phyloP scores from a whole-genome alignment of 2,888 invertebrate genomes.

The Diplolepis rosae region DNA sequence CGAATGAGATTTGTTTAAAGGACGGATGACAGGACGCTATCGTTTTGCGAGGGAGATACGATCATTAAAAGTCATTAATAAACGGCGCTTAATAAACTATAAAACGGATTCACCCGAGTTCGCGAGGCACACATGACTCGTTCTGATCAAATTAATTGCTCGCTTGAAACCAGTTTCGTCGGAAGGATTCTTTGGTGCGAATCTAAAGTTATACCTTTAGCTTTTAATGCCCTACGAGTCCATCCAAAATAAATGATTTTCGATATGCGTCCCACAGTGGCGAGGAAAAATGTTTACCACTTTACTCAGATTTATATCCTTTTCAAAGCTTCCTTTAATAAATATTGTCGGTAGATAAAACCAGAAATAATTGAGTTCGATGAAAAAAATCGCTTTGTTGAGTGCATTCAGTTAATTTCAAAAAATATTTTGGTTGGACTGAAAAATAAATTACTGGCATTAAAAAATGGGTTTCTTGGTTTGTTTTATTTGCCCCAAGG shows the following conservation, averaged over 20 bases:
- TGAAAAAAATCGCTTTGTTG: no score
- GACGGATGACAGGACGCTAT: not conserved
- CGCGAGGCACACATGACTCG: constrained; percentile 41
- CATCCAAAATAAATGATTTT: constrained; percentile 23
- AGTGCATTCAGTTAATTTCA: no score
- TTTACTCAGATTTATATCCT: no score
- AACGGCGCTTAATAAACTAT: constrained; percentile 33
- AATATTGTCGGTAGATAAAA: not conserved
- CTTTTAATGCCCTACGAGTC: constrained; percentile 6
- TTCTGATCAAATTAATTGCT: constrained; percentile 61
- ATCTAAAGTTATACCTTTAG: constrained; percentile 21
- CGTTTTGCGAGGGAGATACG: not conserved
- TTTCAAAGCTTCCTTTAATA: not conserved
- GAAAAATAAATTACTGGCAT: no score
- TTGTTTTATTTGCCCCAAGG: no score
- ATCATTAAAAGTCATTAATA: constrained; percentile 12
- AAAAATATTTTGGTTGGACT: no score
- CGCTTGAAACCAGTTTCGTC: constrained; percentile 61
- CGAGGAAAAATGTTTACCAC: not conserved
- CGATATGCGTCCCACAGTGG: not conserved
- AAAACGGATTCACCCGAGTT: constrained; percentile 36
- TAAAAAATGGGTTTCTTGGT: no score
- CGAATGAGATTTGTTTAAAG: not conserved
- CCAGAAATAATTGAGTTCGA: not conserved
- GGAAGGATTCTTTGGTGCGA: constrained; percentile 37